Evolutionary conservation across 2,888 invertebrate genomes (phyloP), one percentile per base, ranked within the genome.

Genomic region (Barypeithes pellucidus): DNA sequence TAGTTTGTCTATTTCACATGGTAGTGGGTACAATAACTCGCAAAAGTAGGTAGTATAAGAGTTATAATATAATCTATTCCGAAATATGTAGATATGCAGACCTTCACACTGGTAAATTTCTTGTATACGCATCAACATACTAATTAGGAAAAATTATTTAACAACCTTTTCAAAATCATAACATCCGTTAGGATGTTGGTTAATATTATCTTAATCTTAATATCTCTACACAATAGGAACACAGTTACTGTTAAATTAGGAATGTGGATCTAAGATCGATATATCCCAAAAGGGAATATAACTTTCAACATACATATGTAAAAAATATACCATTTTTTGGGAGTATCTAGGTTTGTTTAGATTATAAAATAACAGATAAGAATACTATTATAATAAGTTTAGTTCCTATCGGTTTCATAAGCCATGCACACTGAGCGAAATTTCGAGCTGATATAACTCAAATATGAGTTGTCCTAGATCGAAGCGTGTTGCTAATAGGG

Each of bases 81-180:
- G 29, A 52, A 52, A 29, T n/a, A 45, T 45, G n/a, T 52, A 14
- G 20, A 24, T 14, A 29, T 52, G 14, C 18, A 29, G 33, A 57
- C 22, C 33, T 57, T 14, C 9, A 33, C 33, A 14, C 33, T 16
- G 14, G 1, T 57, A 33, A 54, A 24, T 29, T 14, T 9, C 14
- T 29, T 4, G 7, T n/a, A 29, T 29, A 54, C 50, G 50, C 50
- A 24, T 24, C 9, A 50, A 50, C 12, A 29, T 14, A 5, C 14
- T 20, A 54, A 52, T 52, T 52, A 54, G 54, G 14, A 14, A 54
- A 33, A 33, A 54, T 54, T 33, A 33, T 33, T 54, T 47, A 47
- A 54, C 24, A 52, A 29, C 29, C 12, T 54, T 54, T 16, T 14
- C 5, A n/a, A n/a, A 33, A 54, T 2, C 22, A 16, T 54, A n/a